phyloP scores from a whole-genome alignment of 1,140 invertebrate genomes.

The Aphidius gifuensis region DNA sequence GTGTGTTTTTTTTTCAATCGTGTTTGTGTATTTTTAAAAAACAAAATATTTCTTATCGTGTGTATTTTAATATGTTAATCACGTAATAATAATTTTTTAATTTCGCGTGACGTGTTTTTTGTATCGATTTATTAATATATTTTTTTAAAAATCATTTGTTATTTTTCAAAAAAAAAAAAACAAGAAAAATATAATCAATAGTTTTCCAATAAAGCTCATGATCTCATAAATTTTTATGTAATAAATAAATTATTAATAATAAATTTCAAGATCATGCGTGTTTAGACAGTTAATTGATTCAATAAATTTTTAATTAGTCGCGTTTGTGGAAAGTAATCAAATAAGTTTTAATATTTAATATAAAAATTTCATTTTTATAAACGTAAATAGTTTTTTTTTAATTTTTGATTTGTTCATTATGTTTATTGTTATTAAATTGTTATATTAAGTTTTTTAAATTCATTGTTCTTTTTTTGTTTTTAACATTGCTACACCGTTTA shows the following conservation, averaged over 20 bases:
- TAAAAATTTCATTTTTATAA: constrained; percentile 6
- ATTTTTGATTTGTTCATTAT: constrained; percentile 4
- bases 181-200: constrained; percentile 36
- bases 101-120: too few species aligned
- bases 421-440: background rate
- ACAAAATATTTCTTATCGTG: too few species aligned
- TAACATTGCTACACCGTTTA: too few species aligned
- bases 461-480: too few species aligned
- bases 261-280: background rate
- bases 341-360: constrained; percentile 18
- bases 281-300: constrained; percentile 1
- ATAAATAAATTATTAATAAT: background rate
- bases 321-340: constrained; percentile 28
- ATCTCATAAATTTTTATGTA: constrained; percentile 11
- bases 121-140: background rate
- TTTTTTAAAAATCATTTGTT: background rate
- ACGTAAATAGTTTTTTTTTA: background rate
- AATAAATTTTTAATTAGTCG: background rate
- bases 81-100: too few species aligned
- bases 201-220: constrained; percentile 32
- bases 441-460: constrained; percentile 4
- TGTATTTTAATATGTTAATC: too few species aligned
- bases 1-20: too few species aligned
- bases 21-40: too few species aligned
- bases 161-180: too few species aligned